These are phyloP conservation scores for Cantharis lateralis DNA, from an alignment of 2,888 invertebrate species.

Conservation along the genomic window DNA sequence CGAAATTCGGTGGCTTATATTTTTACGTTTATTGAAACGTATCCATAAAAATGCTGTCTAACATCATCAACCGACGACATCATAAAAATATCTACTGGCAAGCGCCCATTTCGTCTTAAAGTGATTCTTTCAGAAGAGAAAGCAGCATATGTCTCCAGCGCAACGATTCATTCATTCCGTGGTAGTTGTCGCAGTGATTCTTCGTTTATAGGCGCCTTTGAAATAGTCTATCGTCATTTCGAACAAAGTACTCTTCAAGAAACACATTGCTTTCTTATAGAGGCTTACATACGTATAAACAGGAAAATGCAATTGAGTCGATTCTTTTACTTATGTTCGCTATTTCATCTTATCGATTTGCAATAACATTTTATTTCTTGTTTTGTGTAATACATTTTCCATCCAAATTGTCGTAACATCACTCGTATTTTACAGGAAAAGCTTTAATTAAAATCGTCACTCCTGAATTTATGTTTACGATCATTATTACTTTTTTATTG, in stretches of 20 bases:
- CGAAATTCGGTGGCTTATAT: constrained; percentile 30
- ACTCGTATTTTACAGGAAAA: not conserved
- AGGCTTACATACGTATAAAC: constrained; percentile 39
- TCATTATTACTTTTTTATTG: not conserved
- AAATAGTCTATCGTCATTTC: constrained; percentile 33
- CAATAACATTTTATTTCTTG: constrained; percentile 13
- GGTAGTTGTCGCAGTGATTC: constrained; percentile 38
- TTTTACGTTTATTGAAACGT: constrained; percentile 42
- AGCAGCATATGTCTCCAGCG: constrained; percentile 38
- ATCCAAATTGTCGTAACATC: not conserved
- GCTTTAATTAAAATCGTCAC: not conserved
- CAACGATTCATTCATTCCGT: constrained; percentile 34
- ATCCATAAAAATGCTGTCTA: constrained; percentile 39
- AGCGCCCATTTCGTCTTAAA: constrained; percentile 25
- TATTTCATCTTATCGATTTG: constrained; percentile 26
- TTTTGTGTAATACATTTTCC: not conserved
- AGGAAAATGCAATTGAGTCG: constrained; percentile 42
- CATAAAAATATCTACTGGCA: constrained; percentile 37
- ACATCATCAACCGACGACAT: constrained; percentile 33
- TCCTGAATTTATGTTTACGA: not conserved
- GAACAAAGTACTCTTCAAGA: constrained; percentile 26
- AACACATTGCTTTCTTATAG: constrained; percentile 18
- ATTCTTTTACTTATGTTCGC: constrained; percentile 26
- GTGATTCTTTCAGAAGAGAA: constrained; percentile 36
- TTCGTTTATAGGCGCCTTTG: constrained; percentile 40